A percentile compares a stretch with the other conserved stretches of the same genome.
phyloP scores from a whole-genome alignment of 2,797 vertebrate species.

The Fistularia commersonii region DNA sequence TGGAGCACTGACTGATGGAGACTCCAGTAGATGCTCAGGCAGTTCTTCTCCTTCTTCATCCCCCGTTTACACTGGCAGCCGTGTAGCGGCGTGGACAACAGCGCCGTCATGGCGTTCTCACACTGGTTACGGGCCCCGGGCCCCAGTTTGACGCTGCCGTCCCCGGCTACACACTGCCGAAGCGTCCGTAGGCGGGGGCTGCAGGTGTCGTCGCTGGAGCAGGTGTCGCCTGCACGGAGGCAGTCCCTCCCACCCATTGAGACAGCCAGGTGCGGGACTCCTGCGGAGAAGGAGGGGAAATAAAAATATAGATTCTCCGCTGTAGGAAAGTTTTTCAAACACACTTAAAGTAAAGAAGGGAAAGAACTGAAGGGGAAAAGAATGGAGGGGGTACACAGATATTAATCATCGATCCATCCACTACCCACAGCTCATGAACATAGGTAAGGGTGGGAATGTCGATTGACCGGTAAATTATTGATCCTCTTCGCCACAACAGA shows the following conservation, averaged over 20 bases:
- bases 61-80: slow-evolving; percentile 90
- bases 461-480: too few relatives aligned
- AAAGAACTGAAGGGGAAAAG: too few relatives aligned
- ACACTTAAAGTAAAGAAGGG: not conserved
- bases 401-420: too few relatives aligned
- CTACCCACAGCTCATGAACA: too few relatives aligned
- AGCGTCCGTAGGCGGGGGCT: slow-evolving; percentile 88
- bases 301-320: not conserved
- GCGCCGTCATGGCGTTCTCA: slow-evolving; percentile 82
- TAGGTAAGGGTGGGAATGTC: too few relatives aligned
- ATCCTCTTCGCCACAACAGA: too few relatives aligned
- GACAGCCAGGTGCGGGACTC: slow-evolving; percentile 61
- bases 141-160: slow-evolving; percentile 86
- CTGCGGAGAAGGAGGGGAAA: slow-evolving; percentile 48
- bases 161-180: slow-evolving; percentile 89
- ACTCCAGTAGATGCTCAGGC: slow-evolving; percentile 93
- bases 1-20: slow-evolving; percentile 86
- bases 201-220: slow-evolving; percentile 85
- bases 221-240: slow-evolving; percentile 84
- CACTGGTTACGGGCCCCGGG: slow-evolving; percentile 87
- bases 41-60: slow-evolving; percentile 94
- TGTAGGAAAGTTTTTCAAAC: too few relatives aligned
- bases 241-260: slow-evolving; percentile 81
- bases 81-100: slow-evolving; percentile 86
- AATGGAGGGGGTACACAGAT: too few relatives aligned